Evolutionary conservation across 2,888 invertebrate species (phyloP), one percentile per base, ranked within the genome.

Genomic region (Pheosia gnoma): DNA sequence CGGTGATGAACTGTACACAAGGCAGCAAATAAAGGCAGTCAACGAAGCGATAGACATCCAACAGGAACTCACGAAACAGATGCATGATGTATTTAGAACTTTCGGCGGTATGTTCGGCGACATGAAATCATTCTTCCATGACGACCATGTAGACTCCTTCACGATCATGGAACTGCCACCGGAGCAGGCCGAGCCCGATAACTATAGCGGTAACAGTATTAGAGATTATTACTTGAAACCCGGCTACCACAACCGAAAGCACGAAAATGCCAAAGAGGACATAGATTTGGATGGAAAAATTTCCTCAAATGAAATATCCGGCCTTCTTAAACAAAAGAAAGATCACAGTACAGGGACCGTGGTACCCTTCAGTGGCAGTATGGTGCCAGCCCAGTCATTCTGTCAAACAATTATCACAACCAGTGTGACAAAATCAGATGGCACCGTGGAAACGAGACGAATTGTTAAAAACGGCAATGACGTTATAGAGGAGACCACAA

Each of bases 141-240:
- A 89, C 2, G 82, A 72, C 6, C 72, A 78, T 10, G 70, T 83
- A 9, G 78, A 85, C 53, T 63, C 80, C 0, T 70, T 85, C 54
- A 67, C 78, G 6, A 73, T 75, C 57, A 66, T 70, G 4, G 70
- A 77, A 9, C 38, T 61, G n/a, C 61, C 63, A 13, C 71, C 65
- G 49, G 74, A 62, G 63, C 61, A 66, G 5, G 37, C 65, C 3
- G 80, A 81, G 2, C 67, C 81, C 0, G 87, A 88, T 9, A 74
- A 81, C 57, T 81, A 74, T 59, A 75, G 83, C 51, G 84, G 80
- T 62, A 84, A 83, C 60, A 87, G 72, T 60, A 84, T 93, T 37
- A 81, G 93, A 63, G 89, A 92, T 64, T 90, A 89, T 63, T 93
- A 93, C 67, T 73, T 93, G n/a, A 92, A 93, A 68, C 92, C 93